Evolutionary conservation across 2,113 vertebrate genomes (phyloP).

Genomic region (Menura novaehollandiae): DNA sequence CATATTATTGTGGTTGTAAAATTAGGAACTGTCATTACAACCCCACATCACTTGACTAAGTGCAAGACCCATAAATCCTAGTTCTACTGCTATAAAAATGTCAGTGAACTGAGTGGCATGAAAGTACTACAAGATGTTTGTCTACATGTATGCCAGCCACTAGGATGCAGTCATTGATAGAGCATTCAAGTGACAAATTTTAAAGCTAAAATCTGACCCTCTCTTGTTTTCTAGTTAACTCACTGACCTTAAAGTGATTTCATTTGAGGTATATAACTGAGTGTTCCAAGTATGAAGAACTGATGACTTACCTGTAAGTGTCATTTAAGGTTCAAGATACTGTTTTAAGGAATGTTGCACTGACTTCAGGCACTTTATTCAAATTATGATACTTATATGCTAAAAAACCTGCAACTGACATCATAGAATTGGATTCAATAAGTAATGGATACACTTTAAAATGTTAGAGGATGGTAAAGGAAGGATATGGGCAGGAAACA

Average conservation of each 20-base stretch:
- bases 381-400: slow-evolving; percentile 34
- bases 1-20: slow-evolving; percentile 62
- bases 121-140: slow-evolving; percentile 24
- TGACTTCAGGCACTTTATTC: slow-evolving; percentile 29
- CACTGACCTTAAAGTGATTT: not conserved
- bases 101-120: slow-evolving; percentile 11
- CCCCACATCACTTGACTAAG: slow-evolving; percentile 42
- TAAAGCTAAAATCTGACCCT: not conserved
- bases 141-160: not conserved
- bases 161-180: not conserved
- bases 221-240: not conserved
- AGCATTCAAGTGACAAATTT: slow-evolving; percentile 16
- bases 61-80: slow-evolving; percentile 57
- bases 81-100: slow-evolving; percentile 49
- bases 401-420: slow-evolving; percentile 43
- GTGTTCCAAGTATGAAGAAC: not conserved
- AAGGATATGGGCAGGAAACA: slow-evolving; percentile 48
- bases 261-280: not conserved
- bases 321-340: not conserved
- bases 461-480: slow-evolving; percentile 33
- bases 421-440: slow-evolving; percentile 47
- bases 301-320: slow-evolving; percentile 5
- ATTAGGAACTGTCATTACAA: slow-evolving; percentile 61
- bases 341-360: not conserved
- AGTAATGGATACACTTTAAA: slow-evolving; percentile 48